phyloP scores from a whole-genome alignment of 2,888 invertebrate genomes.

The Bombyx huttoni region DNA sequence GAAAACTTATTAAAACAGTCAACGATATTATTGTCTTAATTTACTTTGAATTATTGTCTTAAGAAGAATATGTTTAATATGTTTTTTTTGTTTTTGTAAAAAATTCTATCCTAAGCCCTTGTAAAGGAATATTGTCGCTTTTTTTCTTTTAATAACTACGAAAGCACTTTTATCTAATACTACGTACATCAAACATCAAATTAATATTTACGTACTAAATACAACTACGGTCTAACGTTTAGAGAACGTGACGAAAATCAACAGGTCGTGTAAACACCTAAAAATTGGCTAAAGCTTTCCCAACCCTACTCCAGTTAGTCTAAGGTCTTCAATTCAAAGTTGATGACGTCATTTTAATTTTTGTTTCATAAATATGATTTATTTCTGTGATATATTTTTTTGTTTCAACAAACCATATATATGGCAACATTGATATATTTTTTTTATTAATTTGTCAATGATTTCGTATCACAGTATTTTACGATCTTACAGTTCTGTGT shows the following conservation, averaged over 20 bases:
- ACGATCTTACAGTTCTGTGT: no score
- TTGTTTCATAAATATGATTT: no score
- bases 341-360: no score
- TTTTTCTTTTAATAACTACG: constrained; percentile 37
- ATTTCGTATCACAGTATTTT: constrained; percentile 41
- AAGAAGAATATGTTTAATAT: not conserved
- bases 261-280: constrained; percentile 31
- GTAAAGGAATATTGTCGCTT: constrained; percentile 1
- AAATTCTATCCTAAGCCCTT: constrained; percentile 9
- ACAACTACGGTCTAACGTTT: constrained; percentile 19
- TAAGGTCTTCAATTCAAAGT: constrained; percentile 1
- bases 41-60: constrained; percentile 2
- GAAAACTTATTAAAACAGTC: constrained; percentile 2
- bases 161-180: constrained; percentile 61
- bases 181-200: constrained; percentile 67
- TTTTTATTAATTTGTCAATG: constrained; percentile 8
- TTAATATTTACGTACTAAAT: constrained; percentile 29
- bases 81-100: constrained; percentile 13
- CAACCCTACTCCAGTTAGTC: constrained; percentile 35
- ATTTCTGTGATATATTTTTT: no score
- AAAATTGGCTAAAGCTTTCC: constrained; percentile 52
- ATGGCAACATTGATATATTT: constrained; percentile 1
- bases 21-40: constrained; percentile 3
- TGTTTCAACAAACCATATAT: not conserved
- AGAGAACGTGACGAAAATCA: constrained; percentile 29